Conservation (phyloP, 1,140 invertebrate genomes). For the Asbolus verrucosus region DNA sequence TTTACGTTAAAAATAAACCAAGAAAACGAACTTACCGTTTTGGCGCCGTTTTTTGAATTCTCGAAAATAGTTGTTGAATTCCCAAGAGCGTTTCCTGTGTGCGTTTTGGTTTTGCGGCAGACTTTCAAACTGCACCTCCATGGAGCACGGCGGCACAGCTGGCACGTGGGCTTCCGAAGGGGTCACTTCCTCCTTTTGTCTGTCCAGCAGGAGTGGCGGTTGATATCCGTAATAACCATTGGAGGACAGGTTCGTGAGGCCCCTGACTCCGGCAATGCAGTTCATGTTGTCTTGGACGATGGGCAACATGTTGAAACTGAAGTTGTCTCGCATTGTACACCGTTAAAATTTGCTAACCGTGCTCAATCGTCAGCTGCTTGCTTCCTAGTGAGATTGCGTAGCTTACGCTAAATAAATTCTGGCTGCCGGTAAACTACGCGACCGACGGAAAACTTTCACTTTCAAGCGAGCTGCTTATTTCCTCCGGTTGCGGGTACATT, state of each 20-base stretch:
- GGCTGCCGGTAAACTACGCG: slow-evolving; percentile 15
- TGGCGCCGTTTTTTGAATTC: slow-evolving; percentile 58
- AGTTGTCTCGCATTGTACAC: slow-evolving; percentile 45
- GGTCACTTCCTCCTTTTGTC: slow-evolving; percentile 35
- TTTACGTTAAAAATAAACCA: slow-evolving; percentile 26
- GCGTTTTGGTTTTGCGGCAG: not conserved
- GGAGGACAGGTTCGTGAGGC: slow-evolving; percentile 49
- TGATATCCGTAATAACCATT: slow-evolving; percentile 61
- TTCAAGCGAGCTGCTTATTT: not conserved
- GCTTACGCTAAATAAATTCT: slow-evolving; percentile 41
- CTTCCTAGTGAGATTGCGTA: slow-evolving; percentile 45
- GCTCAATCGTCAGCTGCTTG: slow-evolving; percentile 13
- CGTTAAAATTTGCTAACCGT: slow-evolving; percentile 1
- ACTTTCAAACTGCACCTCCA: slow-evolving; percentile 13
- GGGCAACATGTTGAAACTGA: slow-evolving; percentile 46
- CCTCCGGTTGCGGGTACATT: not conserved
- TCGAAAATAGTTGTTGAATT: slow-evolving; percentile 13
- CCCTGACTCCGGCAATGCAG: not conserved
- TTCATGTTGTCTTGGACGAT: slow-evolving; percentile 41
- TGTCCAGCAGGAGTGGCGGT: slow-evolving; percentile 41
- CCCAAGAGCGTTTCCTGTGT: slow-evolving; percentile 54
- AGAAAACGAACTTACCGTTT: slow-evolving; percentile 53
- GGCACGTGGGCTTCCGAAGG: not conserved
- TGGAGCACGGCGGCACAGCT: too few relatives aligned
- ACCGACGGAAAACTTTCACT: slow-evolving; percentile 21